Percentiles rank a stretch among this genome's conserved stretches.
phyloP scores from a whole-genome alignment of 92 coral and sea anemone genomes.

The Hydrozoanthus gracilis region DNA sequence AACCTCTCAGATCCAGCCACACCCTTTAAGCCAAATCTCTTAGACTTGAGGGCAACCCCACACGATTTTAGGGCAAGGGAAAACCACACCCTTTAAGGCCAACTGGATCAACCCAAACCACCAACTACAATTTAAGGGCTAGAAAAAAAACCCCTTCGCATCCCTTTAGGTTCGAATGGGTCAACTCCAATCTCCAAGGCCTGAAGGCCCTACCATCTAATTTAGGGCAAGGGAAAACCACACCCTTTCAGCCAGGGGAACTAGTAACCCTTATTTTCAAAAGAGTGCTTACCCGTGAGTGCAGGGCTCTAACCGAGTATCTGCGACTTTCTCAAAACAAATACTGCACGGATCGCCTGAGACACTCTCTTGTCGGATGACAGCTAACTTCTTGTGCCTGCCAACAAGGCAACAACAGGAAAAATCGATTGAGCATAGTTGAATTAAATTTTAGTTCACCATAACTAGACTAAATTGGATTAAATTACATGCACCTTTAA shows the following conservation, averaged over 20 bases:
- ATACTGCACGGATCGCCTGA: conserved; percentile 92
- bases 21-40: too few relatives aligned
- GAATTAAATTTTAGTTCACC: too few relatives aligned
- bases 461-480: too few relatives aligned
- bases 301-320: conserved; percentile 89
- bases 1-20: neutral
- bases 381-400: conserved; percentile 88
- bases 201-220: too few relatives aligned
- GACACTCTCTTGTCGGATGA: conserved; percentile 81
- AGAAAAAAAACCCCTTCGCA: too few relatives aligned
- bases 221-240: neutral
- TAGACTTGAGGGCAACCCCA: too few relatives aligned
- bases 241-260: neutral
- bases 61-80: neutral
- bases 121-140: too few relatives aligned
- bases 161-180: too few relatives aligned
- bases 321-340: conserved; percentile 83
- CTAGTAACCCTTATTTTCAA: neutral
- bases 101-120: too few relatives aligned
- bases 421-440: neutral
- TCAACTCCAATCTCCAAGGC: too few relatives aligned
- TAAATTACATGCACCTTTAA: too few relatives aligned
- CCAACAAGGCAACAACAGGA: neutral
- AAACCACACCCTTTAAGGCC: neutral
- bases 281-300: conserved; percentile 72